Conservation (phyloP, 2,797 vertebrate species). For the Huso huso region DNA sequence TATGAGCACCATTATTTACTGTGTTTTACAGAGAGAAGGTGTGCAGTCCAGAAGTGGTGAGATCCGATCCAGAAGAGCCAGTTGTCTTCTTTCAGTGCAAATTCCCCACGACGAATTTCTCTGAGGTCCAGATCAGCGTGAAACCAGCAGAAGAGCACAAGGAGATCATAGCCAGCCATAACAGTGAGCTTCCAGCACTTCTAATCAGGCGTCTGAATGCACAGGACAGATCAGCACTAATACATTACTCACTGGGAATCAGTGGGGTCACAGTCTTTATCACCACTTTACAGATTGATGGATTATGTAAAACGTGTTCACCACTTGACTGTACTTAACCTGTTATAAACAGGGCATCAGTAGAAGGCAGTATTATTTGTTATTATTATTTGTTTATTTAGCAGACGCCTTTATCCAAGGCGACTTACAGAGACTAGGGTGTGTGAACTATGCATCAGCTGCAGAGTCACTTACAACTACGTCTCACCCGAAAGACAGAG, state of each 20-base stretch:
- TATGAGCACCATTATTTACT: too few relatives aligned
- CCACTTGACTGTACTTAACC: neutral
- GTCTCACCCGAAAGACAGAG: too few relatives aligned
- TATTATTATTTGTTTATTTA: too few relatives aligned
- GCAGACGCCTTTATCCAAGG: too few relatives aligned
- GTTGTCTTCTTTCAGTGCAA: constrained; percentile 15
- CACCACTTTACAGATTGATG: too few relatives aligned
- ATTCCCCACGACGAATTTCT: constrained; percentile 8
- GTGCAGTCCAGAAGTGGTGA: constrained; percentile 14
- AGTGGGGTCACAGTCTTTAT: neutral
- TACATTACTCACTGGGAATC: neutral
- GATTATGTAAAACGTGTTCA: neutral
- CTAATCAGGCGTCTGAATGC: neutral
- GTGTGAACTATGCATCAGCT: too few relatives aligned
- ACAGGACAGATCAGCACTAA: neutral
- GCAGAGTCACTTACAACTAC: too few relatives aligned
- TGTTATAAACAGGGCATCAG: constrained; percentile 25
- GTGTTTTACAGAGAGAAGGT: constrained; percentile 11
- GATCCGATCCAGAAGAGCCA: neutral
- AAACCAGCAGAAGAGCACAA: constrained; percentile 12
- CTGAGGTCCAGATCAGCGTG: constrained; percentile 20
- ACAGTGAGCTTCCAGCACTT: constrained; percentile 26
- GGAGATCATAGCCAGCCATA: constrained; percentile 10
- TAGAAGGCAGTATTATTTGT: neutral
- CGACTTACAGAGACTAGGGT: too few relatives aligned